Evolutionary conservation across 2,113 vertebrate species (phyloP), one percentile per base, ranked within the genome.

Genomic region (Tachycineta bicolor): DNA sequence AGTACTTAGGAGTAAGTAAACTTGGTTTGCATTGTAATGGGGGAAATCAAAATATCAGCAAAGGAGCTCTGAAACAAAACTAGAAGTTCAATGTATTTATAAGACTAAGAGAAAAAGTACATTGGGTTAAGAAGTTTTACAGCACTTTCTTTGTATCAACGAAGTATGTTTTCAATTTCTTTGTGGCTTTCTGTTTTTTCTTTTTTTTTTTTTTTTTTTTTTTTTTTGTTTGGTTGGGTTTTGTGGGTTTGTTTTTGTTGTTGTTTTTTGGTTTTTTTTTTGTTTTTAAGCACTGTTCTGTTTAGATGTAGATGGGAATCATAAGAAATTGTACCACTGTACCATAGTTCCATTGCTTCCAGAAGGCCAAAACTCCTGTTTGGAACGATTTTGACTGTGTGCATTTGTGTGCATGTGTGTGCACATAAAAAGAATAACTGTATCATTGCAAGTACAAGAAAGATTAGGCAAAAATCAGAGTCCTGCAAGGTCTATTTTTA

Each of bases 321-420:
- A 18, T 39, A 82, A 79, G 18, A 79, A 70, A 58, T 49, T 6
- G 19, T 46, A 25, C 14, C 18, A 52, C 16, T 43, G 3, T 55
- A 25, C 14, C 41, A 46, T 41, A 34, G 9, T 63, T 86, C 8
- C 24, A 26, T 49, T 58, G 20, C 11, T 83, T 68, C 34, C n/a
- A 53, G 12, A 44, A 58, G 9, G 11, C 5, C 14, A 62, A 50
- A 88, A 44, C 4, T 62, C 37, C 43, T 56, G 3, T 17, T 39
- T 4, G 5, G 17, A 83, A 59, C 33, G 10, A 31, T 46, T 70
- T 26, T 43, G 19, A 18, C 6, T 14, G 22, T 29, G 7, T 44
- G 6, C 12, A 1, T 34, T 59, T 20, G 6, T 12, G 5, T 43
- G 6, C 11, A 3, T 5, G 6, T 25, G 10, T 11, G 9, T 3